These are phyloP conservation scores for Ornithoptera alexandrae DNA, from an alignment of 2,888 invertebrate species.

Conservation along the genomic window DNA sequence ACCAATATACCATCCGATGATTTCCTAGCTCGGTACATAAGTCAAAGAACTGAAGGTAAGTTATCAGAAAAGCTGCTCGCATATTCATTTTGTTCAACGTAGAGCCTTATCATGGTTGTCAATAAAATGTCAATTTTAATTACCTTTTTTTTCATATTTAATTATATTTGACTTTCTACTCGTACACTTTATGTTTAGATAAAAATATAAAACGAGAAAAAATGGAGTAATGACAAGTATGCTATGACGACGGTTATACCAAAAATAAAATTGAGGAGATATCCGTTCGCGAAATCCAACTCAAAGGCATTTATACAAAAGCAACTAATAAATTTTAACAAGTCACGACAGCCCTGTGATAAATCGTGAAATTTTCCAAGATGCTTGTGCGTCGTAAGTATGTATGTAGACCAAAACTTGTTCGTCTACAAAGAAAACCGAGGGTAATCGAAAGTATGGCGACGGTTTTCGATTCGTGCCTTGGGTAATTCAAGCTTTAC, in stretches of 20 bases:
- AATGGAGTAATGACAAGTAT: slow-evolving; percentile 4
- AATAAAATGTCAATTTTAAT: slow-evolving; percentile 35
- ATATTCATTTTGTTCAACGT: slow-evolving; percentile 62
- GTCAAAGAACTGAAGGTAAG: slow-evolving; percentile 67
- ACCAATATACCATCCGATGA: slow-evolving; percentile 73
- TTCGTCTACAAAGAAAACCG: slow-evolving; percentile 30
- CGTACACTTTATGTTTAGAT: background rate
- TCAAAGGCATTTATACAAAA: slow-evolving; percentile 11
- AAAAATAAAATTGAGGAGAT: slow-evolving; percentile 6
- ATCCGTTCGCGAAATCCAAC: background rate
- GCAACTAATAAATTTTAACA: slow-evolving; percentile 30
- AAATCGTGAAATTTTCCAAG: slow-evolving; percentile 40
- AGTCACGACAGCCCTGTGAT: slow-evolving; percentile 36
- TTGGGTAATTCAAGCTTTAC: background rate
- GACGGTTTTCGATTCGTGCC: background rate
- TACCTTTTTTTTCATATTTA: slow-evolving; percentile 18
- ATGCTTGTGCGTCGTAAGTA: slow-evolving; percentile 40
- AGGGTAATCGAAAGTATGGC: slow-evolving; percentile 26
- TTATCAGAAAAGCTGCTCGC: slow-evolving; percentile 58
- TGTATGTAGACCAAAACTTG: slow-evolving; percentile 44
- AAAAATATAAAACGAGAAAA: background rate
- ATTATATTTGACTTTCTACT: background rate
- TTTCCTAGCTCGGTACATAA: slow-evolving; percentile 63
- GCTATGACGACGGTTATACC: background rate
- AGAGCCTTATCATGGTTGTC: slow-evolving; percentile 47